Evolutionary conservation across 2,113 vertebrate species (phyloP), one percentile per base, ranked within the genome.

Genomic region (Xenopus laevis): DNA sequence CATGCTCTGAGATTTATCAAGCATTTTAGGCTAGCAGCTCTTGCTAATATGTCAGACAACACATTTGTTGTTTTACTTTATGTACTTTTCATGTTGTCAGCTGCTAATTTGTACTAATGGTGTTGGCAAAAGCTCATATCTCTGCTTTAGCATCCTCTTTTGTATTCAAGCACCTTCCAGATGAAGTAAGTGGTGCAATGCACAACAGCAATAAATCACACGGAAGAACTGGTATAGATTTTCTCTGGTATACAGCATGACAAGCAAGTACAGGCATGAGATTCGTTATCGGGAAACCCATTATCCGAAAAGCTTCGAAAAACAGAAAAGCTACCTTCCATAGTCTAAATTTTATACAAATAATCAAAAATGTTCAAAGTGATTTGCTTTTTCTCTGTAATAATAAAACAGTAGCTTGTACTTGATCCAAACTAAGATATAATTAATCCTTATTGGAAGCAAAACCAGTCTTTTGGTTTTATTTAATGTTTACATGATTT

Each of bases 71-170:
- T 68, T 74, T 74, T 58, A 74, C 72, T 68, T 68, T 64, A 74
- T 74, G 72, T 74, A 74, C 65, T 74, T 74, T 68, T 74, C 65
- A 74, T 67, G 64, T 67, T 68, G 72, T 74, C 72, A 74, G 59
- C 72, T 68, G 65, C 72, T 68, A 68, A 74, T 74, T 74, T 74
- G 65, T 66, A 61, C 65, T 74, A 74, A 74, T 68, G 65, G 72
- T 20, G 33, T 68, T 74, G 72, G 72, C 72, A 74, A 68, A 27
- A 60, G 44, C 72, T 74, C 55, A 20, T 53, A 21, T 64, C 47
- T 74, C 59, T 68, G 65, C 44, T 57, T 74, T 64, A 17, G 53
- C 30, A 45, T 74, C 72, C 64, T 67, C 55, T 68, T 74, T 68
- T 74, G 65, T 74, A 74, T 59, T 68, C 72, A 52, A 68, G 72